phyloP scores from a whole-genome alignment of 2,113 vertebrate genomes.

The Galeopterus variegatus region DNA sequence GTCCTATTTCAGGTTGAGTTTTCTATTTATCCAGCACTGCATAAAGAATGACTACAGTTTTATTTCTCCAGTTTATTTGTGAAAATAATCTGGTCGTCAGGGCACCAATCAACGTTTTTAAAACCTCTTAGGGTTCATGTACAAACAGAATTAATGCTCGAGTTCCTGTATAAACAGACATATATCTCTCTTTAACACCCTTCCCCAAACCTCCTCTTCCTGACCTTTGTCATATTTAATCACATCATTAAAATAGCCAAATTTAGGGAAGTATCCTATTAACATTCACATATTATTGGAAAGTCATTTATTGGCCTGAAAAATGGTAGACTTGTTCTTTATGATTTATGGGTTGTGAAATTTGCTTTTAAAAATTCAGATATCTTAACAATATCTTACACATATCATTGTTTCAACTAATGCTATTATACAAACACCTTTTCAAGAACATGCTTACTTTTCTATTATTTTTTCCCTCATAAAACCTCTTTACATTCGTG shows the following conservation, averaged over 20 bases:
- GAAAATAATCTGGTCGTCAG: neutral
- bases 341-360: neutral
- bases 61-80: neutral
- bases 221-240: neutral
- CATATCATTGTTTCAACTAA: neutral
- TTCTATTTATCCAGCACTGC: neutral
- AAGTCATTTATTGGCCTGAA: neutral
- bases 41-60: neutral
- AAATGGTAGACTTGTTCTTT: neutral
- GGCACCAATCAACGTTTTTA: neutral
- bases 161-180: neutral
- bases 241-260: neutral
- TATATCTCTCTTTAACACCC: neutral
- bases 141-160: neutral
- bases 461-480: neutral
- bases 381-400: neutral
- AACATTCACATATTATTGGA: neutral
- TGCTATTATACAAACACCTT: neutral
- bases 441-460: neutral
- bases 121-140: neutral
- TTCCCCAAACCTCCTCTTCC: neutral
- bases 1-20: neutral
- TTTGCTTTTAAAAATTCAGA: conserved; percentile 29
- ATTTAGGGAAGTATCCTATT: neutral
- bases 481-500: neutral